Conservation (phyloP, 2,888 invertebrate species). For the Eristalis tenax region DNA sequence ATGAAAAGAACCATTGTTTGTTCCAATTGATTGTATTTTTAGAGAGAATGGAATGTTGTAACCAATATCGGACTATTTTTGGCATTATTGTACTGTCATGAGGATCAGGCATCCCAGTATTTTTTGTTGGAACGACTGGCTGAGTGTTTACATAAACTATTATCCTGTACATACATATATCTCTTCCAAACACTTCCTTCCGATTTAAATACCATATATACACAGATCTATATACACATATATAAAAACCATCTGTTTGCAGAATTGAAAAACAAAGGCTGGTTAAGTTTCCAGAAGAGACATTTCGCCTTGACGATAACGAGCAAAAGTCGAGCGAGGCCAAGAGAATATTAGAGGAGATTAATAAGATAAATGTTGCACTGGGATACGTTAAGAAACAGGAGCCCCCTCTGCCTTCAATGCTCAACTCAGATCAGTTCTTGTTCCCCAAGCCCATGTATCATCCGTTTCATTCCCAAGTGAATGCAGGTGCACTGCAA, state of each 20-base stretch:
- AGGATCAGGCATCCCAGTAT: slow-evolving; percentile 5
- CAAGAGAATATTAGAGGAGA: slow-evolving; percentile 80
- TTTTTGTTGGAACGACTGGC: slow-evolving; percentile 58
- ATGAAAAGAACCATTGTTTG: not conserved
- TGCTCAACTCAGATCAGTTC: slow-evolving; percentile 80
- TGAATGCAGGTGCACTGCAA: slow-evolving; percentile 76
- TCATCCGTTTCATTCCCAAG: slow-evolving; percentile 78
- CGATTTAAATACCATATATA: slow-evolving; percentile 10
- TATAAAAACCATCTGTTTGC: slow-evolving; percentile 76
- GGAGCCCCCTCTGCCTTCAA: slow-evolving; percentile 75
- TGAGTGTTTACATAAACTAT: slow-evolving; percentile 3
- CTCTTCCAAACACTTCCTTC: slow-evolving; percentile 9
- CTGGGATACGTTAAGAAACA: slow-evolving; percentile 80
- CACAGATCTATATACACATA: not conserved
- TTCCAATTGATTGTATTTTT: not conserved
- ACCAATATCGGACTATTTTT: not conserved
- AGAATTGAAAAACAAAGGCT: slow-evolving; percentile 81
- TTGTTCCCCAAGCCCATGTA: slow-evolving; percentile 80
- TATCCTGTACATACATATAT: not conserved
- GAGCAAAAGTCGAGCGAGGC: slow-evolving; percentile 77
- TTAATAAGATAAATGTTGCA: slow-evolving; percentile 80
- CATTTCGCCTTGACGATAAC: slow-evolving; percentile 67
- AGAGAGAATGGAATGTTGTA: not conserved
- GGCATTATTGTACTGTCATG: not conserved
- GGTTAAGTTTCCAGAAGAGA: slow-evolving; percentile 80